phyloP scores from a whole-genome alignment of 2,113 vertebrate species.

The Probosciger aterrimus region DNA sequence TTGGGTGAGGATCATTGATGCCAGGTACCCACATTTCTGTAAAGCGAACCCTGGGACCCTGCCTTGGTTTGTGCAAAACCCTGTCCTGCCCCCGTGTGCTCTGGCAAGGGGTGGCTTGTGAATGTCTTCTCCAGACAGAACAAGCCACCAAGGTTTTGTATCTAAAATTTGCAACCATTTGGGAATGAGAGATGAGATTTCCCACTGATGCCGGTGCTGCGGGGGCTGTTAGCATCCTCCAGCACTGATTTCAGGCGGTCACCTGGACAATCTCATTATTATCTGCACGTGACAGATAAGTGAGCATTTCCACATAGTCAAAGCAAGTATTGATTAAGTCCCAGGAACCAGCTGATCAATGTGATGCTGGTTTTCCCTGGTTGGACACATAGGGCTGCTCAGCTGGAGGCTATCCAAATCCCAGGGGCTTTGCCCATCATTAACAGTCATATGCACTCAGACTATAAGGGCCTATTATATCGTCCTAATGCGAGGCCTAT shows the following conservation, averaged over 20 bases:
- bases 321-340: not conserved
- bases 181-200: not conserved
- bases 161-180: not conserved
- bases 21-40: not conserved
- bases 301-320: not conserved
- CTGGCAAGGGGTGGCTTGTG: not conserved
- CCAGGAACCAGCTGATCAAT: not conserved
- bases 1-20: fast-evolving
- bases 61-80: not conserved
- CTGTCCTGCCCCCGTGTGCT: not conserved
- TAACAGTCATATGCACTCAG: not conserved
- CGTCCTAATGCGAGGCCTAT: not conserved
- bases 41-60: not conserved
- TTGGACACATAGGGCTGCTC: not conserved
- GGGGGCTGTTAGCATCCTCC: not conserved
- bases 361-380: not conserved
- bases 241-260: not conserved
- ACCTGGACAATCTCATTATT: not conserved
- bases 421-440: not conserved
- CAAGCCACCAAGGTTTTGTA: not conserved
- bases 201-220: fast-evolving
- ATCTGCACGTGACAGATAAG: not conserved
- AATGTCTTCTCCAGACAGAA: not conserved
- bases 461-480: not conserved
- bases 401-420: not conserved